Percentiles rank a stretch among this genome's conserved stretches.
These are phyloP conservation scores for Tolmerus cingulatus DNA, from an alignment of 2,888 invertebrate genomes.

Conservation along the genomic window DNA sequence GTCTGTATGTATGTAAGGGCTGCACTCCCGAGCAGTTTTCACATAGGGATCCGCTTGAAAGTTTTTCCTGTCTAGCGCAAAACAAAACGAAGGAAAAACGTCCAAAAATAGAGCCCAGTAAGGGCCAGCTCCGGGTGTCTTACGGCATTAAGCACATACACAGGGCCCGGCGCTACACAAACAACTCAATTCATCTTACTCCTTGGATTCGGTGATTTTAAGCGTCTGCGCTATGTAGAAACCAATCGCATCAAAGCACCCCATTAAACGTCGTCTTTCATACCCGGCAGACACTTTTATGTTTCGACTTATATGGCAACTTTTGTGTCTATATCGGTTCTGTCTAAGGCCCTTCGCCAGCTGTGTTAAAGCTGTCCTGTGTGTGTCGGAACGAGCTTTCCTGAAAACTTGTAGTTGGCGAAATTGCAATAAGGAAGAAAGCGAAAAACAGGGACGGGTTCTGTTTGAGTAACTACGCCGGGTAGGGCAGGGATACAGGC, in stretches of 20 bases:
- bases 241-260: slow-evolving; percentile 66
- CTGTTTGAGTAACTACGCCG: slow-evolving; percentile 28
- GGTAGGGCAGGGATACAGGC: background rate
- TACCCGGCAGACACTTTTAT: slow-evolving; percentile 48
- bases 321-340: slow-evolving; percentile 48
- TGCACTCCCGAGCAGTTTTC: background rate
- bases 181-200: slow-evolving; percentile 50
- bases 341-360: slow-evolving; percentile 40
- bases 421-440: slow-evolving; percentile 49
- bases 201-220: slow-evolving; percentile 64
- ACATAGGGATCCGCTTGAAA: slow-evolving; percentile 1
- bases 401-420: slow-evolving; percentile 40
- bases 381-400: slow-evolving; percentile 44
- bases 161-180: slow-evolving; percentile 24
- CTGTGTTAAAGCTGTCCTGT: slow-evolving; percentile 40
- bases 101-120: slow-evolving; percentile 16
- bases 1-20: background rate
- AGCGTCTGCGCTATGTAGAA: slow-evolving; percentile 66
- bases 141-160: slow-evolving; percentile 35
- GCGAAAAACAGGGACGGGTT: slow-evolving; percentile 29
- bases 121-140: slow-evolving; percentile 33
- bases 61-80: slow-evolving; percentile 32
- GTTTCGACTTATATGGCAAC: slow-evolving; percentile 47
- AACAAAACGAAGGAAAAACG: slow-evolving; percentile 37
- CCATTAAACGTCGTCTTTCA: slow-evolving; percentile 61